A percentile compares a stretch with the other conserved stretches of the same genome.
These are phyloP conservation scores for Pseudomyrmex concolor DNA, from an alignment of 1,140 invertebrate genomes.

Conservation along the genomic window DNA sequence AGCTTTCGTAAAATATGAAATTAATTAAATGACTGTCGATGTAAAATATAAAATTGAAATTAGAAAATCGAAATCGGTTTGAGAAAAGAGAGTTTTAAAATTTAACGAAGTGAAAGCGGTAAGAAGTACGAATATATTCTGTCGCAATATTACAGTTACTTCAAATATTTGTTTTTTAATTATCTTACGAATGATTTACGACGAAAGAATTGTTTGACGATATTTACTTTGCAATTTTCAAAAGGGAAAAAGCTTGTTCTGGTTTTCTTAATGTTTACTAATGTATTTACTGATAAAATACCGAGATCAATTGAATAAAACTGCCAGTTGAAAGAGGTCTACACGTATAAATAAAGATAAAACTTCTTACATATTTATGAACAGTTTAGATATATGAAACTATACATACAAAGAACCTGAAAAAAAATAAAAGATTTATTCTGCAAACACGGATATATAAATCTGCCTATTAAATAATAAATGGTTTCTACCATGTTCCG, in stretches of 20 bases:
- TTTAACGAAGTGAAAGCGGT: not conserved
- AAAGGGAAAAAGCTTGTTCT: not conserved
- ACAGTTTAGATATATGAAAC: slow-evolving; percentile 27
- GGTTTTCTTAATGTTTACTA: not conserved
- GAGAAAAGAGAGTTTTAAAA: too few species aligned
- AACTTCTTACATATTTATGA: slow-evolving; percentile 24
- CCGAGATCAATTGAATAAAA: slow-evolving; percentile 33
- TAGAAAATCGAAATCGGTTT: too few species aligned
- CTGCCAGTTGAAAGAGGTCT: slow-evolving; percentile 42
- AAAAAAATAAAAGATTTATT: slow-evolving; percentile 10
- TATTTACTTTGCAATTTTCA: not conserved
- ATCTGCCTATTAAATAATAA: slow-evolving; percentile 17
- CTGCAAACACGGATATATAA: not conserved
- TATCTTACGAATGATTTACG: too few species aligned
- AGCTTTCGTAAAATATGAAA: slow-evolving; percentile 15
- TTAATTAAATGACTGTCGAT: not conserved
- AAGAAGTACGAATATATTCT: slow-evolving; percentile 6
- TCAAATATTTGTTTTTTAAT: not conserved
- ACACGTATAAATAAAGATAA: slow-evolving; percentile 13
- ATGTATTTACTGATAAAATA: slow-evolving; percentile 4
- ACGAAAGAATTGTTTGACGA: too few species aligned
- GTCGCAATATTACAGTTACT: not conserved
- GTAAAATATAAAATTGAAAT: too few species aligned
- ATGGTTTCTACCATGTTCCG: not conserved
- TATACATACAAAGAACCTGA: not conserved